Conservation (phyloP, 2,797 vertebrate genomes). For the Microchirus variegatus region DNA sequence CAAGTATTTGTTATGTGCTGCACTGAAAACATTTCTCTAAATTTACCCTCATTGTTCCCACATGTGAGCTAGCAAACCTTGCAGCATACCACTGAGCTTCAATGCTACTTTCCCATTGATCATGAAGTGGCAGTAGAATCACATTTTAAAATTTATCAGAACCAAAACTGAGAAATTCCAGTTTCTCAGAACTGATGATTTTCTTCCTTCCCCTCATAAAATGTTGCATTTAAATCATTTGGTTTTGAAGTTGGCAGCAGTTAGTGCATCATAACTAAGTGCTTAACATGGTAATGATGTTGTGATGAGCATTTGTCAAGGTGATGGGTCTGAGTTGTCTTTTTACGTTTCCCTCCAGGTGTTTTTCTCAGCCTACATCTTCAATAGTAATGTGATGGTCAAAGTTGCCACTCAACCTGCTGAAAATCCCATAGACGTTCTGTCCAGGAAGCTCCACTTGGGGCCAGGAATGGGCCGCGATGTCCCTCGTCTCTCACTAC, state of each 20-base stretch:
- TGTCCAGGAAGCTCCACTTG: constrained; percentile 97
- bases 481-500: constrained; percentile 94
- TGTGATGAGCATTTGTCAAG: neutral
- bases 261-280: neutral
- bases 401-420: constrained; percentile 99
- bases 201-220: no score
- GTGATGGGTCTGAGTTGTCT: neutral
- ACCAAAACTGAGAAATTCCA: no score
- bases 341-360: constrained; percentile 80
- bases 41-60: neutral
- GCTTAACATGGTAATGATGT: neutral
- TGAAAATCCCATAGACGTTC: constrained; percentile 96
- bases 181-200: no score
- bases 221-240: no score
- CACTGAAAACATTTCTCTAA: neutral
- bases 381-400: constrained; percentile 99
- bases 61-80: constrained; percentile 3
- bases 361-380: constrained; percentile 99
- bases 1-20: neutral
- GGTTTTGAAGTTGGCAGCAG: no score
- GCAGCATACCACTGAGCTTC: constrained; percentile 3
- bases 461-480: constrained; percentile 95
- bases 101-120: constrained; percentile 17
- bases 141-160: no score
- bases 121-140: neutral